Base-by-base conservation (phyloP, 2,113 vertebrate genomes). In the Xiphorhynchus elegans region DNA sequence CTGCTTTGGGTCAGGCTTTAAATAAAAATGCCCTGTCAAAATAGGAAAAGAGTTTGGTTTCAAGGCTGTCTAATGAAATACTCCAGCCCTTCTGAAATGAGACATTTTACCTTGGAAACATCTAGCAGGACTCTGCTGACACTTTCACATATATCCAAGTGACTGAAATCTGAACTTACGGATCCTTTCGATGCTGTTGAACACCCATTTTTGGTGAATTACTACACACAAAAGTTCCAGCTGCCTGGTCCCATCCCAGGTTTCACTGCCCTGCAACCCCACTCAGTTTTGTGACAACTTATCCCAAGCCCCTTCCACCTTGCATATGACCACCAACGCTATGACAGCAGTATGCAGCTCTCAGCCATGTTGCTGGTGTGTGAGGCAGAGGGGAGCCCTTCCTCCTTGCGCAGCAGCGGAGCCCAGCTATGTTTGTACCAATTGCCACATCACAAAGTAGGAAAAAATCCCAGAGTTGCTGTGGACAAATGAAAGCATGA, bases 141-240 rank as follows among this genome's bases (percentile, higher is more conserved):
- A 84, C 64, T 90, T 88, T 80, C 92, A 80, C 72, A 80, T 35
- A 77, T 52, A 59, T 84, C 75, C 76, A 84, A 86, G 84, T 0
- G 76, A 66, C 86, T 92, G 94, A 95, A 97, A 93, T 52, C 56
- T 95, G 89, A 97, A 95, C 85, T 93, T 83, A 62, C 63, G 90
- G 72, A 72, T 90, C 83, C 72, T 88, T 92, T 68, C 90, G 56
- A 52, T 89, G 37, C 66, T 44, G 56, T 87, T 76, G 88, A 95
- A 93, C 93, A 29, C 59, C 68, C 29, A 9, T 58, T 70, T 88
- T 67, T 53, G 23, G 72, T 84, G 84, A 95, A 94, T 90, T 96
- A 73, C 40, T 84, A 3, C 3, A 1, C 20, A 2, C 58, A 46
- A 87, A 55, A 67, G 24, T 60, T 96, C 89, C 86, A 96, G 63